Conservation (phyloP, 92 coral and sea anemone genomes). For the Umimayanthus chanpuru region DNA sequence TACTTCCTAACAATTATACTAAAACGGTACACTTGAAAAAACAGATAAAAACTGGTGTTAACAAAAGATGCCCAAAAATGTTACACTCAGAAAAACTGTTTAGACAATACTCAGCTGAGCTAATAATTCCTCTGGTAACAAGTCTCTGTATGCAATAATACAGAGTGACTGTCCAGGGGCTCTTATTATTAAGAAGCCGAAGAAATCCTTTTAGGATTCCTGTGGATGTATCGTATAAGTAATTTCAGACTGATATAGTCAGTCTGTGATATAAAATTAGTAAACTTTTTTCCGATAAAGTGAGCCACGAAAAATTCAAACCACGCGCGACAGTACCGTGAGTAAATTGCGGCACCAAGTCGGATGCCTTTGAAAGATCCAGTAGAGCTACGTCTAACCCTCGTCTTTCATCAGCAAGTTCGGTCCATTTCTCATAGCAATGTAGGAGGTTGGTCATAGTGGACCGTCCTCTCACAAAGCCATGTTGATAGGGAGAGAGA, state of each 20-base stretch:
- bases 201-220: background rate
- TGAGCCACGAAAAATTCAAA: background rate
- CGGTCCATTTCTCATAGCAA: too few relatives aligned
- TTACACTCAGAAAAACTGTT: background rate
- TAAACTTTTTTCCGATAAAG: background rate
- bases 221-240: background rate
- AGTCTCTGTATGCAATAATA: background rate
- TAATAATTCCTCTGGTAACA: background rate
- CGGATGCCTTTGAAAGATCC: too few relatives aligned
- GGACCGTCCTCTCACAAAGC: too few relatives aligned
- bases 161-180: background rate
- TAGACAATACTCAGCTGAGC: background rate
- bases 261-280: background rate
- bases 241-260: background rate
- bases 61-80: background rate
- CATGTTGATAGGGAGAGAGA: too few relatives aligned
- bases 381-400: too few relatives aligned
- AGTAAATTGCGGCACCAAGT: too few relatives aligned
- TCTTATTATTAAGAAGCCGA: background rate
- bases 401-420: too few relatives aligned
- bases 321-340: background rate
- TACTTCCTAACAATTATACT: background rate
- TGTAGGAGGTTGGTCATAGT: too few relatives aligned
- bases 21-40: conserved; percentile 4
- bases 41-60: background rate